Evolutionary conservation across 2,113 vertebrate genomes (phyloP).

Genomic region (Erpornis zantholeuca): DNA sequence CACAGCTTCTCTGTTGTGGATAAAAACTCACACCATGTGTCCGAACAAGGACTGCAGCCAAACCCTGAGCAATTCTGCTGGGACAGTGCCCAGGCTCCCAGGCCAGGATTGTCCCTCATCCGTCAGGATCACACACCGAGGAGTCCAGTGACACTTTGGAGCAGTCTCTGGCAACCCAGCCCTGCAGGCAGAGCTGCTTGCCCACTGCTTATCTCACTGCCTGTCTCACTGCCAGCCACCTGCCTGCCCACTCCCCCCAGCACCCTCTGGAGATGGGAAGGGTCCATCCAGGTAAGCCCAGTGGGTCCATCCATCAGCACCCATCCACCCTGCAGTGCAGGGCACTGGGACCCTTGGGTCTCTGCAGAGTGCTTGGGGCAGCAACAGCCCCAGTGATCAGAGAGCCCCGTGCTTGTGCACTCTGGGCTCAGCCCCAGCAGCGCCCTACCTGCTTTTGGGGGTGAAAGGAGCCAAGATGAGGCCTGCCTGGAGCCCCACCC

Average conservation of each 20-base stretch:
- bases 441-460: too few relatives aligned
- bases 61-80: neutral
- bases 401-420: rapidly evolving
- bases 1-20: neutral
- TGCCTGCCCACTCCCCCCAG: neutral
- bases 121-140: rapidly evolving
- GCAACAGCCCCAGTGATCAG: rapidly evolving
- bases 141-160: neutral
- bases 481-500: rapidly evolving
- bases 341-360: rapidly evolving
- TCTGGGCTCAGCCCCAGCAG: neutral
- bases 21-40: neutral
- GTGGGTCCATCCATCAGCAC: neutral
- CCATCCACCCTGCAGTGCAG: neutral
- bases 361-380: neutral
- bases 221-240: neutral
- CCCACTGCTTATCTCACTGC: neutral
- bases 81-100: neutral
- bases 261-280: neutral
- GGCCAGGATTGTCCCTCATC: neutral
- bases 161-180: neutral
- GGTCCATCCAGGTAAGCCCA: neutral
- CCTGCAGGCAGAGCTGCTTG: neutral
- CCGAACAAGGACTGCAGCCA: neutral
- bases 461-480: rapidly evolving